These are phyloP conservation scores for Synanthedon vespiformis DNA, from an alignment of 2,888 invertebrate species.

Conservation along the genomic window DNA sequence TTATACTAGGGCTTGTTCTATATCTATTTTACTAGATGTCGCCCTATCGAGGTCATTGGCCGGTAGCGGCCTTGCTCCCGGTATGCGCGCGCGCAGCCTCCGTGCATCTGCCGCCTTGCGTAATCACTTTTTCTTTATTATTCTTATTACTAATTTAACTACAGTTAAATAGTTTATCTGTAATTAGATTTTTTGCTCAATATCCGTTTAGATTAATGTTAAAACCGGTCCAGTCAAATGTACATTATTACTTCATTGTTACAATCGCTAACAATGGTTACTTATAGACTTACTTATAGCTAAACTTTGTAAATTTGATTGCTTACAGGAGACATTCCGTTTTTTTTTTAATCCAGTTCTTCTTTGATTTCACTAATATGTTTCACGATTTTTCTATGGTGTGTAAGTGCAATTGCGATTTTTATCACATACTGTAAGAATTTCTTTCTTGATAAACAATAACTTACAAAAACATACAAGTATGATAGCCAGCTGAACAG, in stretches of 20 bases:
- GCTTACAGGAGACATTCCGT: not conserved
- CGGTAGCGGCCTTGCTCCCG: slow-evolving; percentile 16
- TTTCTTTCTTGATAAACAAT: no score
- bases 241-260: no score
- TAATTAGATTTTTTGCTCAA: no score
- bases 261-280: no score
- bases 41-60: slow-evolving; percentile 14
- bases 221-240: no score
- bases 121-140: slow-evolving; percentile 7
- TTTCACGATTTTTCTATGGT: not conserved
- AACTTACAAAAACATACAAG: no score
- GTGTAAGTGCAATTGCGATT: not conserved
- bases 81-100: slow-evolving; percentile 15
- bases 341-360: not conserved
- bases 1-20: no score
- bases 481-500: no score
- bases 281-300: no score
- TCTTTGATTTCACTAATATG: not conserved
- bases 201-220: no score
- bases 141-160: not conserved
- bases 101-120: slow-evolving; percentile 18
- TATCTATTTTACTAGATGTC: not conserved
- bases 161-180: not conserved
- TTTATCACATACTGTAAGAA: no score
- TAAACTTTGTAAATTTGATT: no score